phyloP scores from a whole-genome alignment of 2,797 vertebrate genomes.

The Sardinella longiceps region DNA sequence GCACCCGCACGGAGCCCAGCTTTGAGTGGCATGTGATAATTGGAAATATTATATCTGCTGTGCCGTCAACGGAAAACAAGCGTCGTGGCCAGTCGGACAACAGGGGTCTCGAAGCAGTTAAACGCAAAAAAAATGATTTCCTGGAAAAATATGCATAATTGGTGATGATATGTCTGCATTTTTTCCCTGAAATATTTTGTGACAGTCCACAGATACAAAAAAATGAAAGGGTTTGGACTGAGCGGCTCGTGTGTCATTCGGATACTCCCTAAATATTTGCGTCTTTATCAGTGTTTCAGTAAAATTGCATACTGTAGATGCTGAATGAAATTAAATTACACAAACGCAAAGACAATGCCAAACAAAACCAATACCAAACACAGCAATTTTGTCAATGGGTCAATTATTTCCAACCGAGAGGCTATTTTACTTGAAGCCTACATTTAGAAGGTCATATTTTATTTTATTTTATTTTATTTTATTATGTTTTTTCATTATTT shows the following conservation, averaged over 20 bases:
- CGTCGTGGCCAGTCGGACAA: constrained; percentile 39
- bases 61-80: constrained; percentile 43
- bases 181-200: neutral
- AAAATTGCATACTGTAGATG: neutral
- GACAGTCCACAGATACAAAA: constrained; percentile 1
- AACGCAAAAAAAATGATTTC: constrained; percentile 23
- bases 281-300: neutral
- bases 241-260: neutral
- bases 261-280: neutral
- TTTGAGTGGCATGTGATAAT: constrained; percentile 49
- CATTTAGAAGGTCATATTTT: neutral
- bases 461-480: no score
- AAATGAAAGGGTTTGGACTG: neutral
- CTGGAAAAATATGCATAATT: constrained; percentile 31
- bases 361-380: neutral
- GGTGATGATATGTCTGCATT: constrained; percentile 20
- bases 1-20: constrained; percentile 24
- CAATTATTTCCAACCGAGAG: neutral
- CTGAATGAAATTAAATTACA: neutral
- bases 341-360: no score
- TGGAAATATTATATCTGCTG: constrained; percentile 46
- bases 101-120: constrained; percentile 28
- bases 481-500: no score
- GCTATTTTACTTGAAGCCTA: neutral
- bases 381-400: neutral